A percentile compares a stretch with the other conserved stretches of the same genome.
Evolutionary conservation across 2,113 vertebrate species (phyloP).

Genomic region (Pantherophis guttatus): DNA sequence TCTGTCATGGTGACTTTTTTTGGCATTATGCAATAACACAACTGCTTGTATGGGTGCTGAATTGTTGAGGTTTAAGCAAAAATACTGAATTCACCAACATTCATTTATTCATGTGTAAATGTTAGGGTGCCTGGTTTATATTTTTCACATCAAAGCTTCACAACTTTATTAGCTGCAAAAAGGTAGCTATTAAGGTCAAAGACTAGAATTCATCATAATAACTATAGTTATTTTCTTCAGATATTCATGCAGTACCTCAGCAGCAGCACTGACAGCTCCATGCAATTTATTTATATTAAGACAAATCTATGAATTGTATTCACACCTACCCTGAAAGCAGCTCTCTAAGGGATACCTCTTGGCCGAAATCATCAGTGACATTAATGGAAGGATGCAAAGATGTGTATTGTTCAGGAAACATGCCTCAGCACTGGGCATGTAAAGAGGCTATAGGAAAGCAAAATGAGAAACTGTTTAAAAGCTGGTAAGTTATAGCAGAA

Average conservation of each 20-base stretch:
- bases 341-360: conserved; percentile 61
- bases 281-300: conserved; percentile 62
- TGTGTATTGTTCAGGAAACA: conserved; percentile 65
- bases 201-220: conserved; percentile 63
- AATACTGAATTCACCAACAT: conserved; percentile 51
- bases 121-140: conserved; percentile 54
- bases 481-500: conserved; percentile 25
- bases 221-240: conserved; percentile 67
- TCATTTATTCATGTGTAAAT: conserved; percentile 57
- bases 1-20: conserved; percentile 19
- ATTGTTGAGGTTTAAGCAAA: conserved; percentile 46
- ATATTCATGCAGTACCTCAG: conserved; percentile 67
- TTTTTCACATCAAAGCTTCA: conserved; percentile 63
- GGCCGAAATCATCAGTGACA: conserved; percentile 63
- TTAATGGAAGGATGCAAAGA: conserved; percentile 59
- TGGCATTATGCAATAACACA: conserved; percentile 46
- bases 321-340: conserved; percentile 67
- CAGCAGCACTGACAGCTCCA: conserved; percentile 64
- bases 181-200: conserved; percentile 63
- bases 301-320: conserved; percentile 65
- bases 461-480: conserved; percentile 42
- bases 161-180: conserved; percentile 61
- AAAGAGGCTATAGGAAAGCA: conserved; percentile 41
- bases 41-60: conserved; percentile 24
- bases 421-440: conserved; percentile 53